These are phyloP conservation scores for Ptychoptera albimana DNA, from an alignment of 2,888 invertebrate species.

Conservation along the genomic window DNA sequence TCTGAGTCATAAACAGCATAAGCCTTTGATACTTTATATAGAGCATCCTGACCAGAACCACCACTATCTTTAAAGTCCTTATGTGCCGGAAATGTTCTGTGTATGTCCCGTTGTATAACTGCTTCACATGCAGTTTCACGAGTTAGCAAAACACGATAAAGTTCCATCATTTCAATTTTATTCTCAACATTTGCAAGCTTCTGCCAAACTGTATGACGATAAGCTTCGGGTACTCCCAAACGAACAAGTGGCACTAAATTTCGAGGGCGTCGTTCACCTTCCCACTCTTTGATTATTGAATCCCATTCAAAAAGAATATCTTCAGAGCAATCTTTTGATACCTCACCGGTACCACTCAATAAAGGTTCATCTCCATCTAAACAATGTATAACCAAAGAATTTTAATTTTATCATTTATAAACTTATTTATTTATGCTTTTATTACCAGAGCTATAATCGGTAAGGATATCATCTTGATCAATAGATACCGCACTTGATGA, in stretches of 20 bases:
- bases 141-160: conserved; percentile 43
- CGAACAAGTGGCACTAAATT: conserved; percentile 65
- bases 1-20: conserved; percentile 96
- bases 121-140: conserved; percentile 90
- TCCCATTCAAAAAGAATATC: conserved; percentile 88
- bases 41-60: conserved; percentile 85
- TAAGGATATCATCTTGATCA: conserved; percentile 26
- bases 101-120: conserved; percentile 91
- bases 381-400: conserved; percentile 4
- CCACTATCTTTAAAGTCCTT: conserved; percentile 94
- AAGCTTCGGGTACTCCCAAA: conserved; percentile 85
- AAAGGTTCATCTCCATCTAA: conserved; percentile 84
- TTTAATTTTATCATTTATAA: not conserved
- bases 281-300: conserved; percentile 63
- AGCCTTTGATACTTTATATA: conserved; percentile 90
- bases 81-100: conserved; percentile 96
- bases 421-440: not conserved
- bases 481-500: conserved; percentile 29
- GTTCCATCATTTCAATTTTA: conserved; percentile 74
- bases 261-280: conserved; percentile 56
- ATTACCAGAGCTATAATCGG: conserved; percentile 24
- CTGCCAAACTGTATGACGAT: conserved; percentile 97
- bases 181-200: conserved; percentile 77
- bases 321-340: conserved; percentile 90
- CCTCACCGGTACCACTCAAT: conserved; percentile 93